These are phyloP conservation scores for Antedon mediterranea DNA, from an alignment of 53 echinoderm and acorn worm genomes.

Conservation along the genomic window DNA sequence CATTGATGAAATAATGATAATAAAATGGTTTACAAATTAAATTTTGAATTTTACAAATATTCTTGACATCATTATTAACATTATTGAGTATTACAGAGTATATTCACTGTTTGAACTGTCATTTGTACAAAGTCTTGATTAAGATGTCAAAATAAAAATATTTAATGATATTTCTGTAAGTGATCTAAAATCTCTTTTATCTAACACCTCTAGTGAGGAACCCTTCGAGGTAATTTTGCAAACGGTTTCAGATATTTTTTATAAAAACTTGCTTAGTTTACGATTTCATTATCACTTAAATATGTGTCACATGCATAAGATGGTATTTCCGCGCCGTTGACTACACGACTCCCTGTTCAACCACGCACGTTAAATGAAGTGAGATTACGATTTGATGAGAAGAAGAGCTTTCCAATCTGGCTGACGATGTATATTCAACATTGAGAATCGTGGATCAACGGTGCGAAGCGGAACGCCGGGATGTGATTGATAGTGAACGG, in stretches of 20 bases:
- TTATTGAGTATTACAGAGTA: too few species aligned
- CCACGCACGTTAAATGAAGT: not conserved
- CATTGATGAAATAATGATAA: too few species aligned
- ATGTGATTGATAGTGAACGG: not conserved
- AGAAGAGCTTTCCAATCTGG: not conserved
- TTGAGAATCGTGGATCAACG: not conserved
- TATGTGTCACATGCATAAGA: conserved; percentile 1
- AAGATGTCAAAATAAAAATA: not conserved
- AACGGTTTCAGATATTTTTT: not conserved
- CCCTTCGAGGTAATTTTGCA: not conserved
- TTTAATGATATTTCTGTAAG: not conserved
- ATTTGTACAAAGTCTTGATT: not conserved
- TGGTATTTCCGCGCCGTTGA: not conserved
- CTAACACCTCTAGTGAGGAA: not conserved
- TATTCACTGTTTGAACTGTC: not conserved
- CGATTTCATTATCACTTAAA: not conserved
- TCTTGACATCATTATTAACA: too few species aligned
- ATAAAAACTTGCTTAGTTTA: not conserved
- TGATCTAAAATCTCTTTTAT: not conserved
- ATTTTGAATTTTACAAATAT: too few species aligned
- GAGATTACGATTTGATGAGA: not conserved
- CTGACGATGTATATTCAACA: not conserved
- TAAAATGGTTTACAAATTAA: too few species aligned
- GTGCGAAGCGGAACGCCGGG: not conserved
- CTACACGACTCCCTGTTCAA: not conserved